Evolutionary conservation across 2,113 vertebrate genomes (phyloP).

Genomic region (Nannospalax galili): DNA sequence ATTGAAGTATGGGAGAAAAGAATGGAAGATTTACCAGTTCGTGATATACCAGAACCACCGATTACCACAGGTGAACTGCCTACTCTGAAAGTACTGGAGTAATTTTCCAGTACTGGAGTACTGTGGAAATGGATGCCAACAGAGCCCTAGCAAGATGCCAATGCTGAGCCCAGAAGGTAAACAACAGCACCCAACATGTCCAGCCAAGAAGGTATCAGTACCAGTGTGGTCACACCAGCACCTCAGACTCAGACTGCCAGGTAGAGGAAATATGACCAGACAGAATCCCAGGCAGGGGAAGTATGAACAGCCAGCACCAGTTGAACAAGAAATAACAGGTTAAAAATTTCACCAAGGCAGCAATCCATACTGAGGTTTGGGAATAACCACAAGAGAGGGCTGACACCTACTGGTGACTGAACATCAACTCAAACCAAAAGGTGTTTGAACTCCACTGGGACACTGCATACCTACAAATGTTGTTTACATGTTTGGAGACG

Average conservation of each 20-base stretch:
- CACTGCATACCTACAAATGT: not conserved
- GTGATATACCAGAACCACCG: not conserved
- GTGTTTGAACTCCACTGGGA: not conserved
- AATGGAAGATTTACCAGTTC: not conserved
- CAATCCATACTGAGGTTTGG: too few species aligned
- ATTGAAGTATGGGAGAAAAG: not conserved
- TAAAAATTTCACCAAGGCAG: not conserved
- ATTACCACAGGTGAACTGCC: not conserved
- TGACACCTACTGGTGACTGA: not conserved
- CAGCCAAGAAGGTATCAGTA: not conserved
- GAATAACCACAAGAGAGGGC: not conserved
- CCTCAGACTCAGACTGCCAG: not conserved
- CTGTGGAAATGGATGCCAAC: not conserved
- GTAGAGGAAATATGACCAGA: not conserved
- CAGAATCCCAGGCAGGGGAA: too few species aligned
- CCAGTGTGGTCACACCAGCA: not conserved
- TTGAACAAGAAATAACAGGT: not conserved
- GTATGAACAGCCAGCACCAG: not conserved
- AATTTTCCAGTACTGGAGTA: too few species aligned
- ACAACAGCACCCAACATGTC: not conserved
- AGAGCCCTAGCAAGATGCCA: not conserved
- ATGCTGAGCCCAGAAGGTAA: not conserved
- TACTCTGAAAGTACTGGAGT: not conserved
- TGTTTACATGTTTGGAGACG: not conserved
- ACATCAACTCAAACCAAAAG: not conserved